Conservation (phyloP, 2,113 vertebrate species). For the Rhea americana region DNA sequence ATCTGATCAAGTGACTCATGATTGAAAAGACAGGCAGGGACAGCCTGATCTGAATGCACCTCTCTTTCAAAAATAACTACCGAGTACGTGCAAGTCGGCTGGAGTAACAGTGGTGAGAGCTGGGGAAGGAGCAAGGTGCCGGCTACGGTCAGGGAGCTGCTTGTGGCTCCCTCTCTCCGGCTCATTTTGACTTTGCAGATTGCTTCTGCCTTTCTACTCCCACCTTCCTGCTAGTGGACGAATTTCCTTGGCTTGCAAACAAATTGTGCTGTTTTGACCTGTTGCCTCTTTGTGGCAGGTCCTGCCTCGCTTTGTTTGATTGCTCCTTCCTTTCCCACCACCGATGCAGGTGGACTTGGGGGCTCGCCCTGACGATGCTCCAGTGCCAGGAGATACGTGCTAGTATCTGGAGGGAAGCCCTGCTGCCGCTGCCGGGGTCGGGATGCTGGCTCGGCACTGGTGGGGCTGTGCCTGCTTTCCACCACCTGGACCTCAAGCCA, state of each 20-base stretch:
- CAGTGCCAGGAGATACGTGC: not conserved
- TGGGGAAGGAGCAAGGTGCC: not conserved
- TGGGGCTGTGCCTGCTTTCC: not conserved
- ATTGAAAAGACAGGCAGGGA: constrained; percentile 44
- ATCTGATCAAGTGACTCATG: constrained; percentile 36
- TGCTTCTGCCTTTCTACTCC: not conserved
- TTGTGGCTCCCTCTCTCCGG: accelerated
- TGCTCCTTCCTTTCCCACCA: not conserved
- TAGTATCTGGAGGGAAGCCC: not conserved
- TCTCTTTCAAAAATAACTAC: constrained; percentile 30
- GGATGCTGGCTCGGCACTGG: not conserved
- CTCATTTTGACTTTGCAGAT: not conserved
- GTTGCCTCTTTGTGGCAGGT: not conserved
- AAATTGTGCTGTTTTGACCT: not conserved
- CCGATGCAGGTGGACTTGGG: not conserved
- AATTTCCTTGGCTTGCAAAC: not conserved
- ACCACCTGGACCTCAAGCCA: accelerated
- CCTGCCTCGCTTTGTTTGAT: not conserved
- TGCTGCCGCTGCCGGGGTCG: not conserved
- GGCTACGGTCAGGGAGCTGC: not conserved
- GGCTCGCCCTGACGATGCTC: not conserved
- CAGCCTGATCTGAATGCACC: constrained; percentile 16
- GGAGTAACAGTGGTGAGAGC: constrained; percentile 33
- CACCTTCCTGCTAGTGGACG: not conserved
- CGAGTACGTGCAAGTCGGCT: constrained; percentile 26